Percentiles rank a stretch among this genome's conserved stretches.
phyloP scores from a whole-genome alignment of 2,888 invertebrate species.

The Nomada goodeniana region DNA sequence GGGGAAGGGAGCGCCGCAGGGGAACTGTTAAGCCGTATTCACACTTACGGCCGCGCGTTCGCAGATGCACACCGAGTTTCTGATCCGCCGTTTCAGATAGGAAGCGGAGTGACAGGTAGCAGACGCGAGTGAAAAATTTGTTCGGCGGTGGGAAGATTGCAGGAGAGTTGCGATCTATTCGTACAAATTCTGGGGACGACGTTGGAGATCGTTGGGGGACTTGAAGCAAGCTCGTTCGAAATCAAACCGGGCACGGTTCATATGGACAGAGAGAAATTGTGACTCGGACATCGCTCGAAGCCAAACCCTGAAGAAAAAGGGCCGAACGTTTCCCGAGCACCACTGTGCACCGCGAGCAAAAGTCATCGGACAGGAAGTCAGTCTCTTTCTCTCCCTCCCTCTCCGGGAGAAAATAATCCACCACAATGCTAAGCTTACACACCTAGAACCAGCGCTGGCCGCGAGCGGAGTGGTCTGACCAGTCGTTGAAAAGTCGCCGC shows the following conservation, averaged over 20 bases:
- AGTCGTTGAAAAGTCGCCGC: slow-evolving; percentile 12
- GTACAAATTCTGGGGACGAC: no score
- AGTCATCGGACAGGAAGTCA: slow-evolving; percentile 19
- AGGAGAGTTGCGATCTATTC: no score
- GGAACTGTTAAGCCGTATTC: slow-evolving; percentile 71
- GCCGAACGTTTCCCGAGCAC: slow-evolving; percentile 4
- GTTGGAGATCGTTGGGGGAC: no score
- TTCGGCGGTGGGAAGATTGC: no score
- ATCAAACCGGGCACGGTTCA: no score
- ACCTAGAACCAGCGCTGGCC: not conserved
- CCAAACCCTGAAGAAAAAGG: not conserved
- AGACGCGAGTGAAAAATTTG: no score
- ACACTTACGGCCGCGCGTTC: slow-evolving; percentile 29
- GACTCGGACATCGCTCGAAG: no score
- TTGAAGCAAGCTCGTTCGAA: no score
- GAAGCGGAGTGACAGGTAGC: no score
- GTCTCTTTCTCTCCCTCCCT: not conserved
- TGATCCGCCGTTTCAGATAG: no score
- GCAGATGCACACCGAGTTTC: slow-evolving; percentile 28
- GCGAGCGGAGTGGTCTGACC: slow-evolving; percentile 21
- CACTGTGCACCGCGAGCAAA: not conserved
- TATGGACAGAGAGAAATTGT: no score
- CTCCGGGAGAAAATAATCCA: not conserved
- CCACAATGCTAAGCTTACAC: slow-evolving; percentile 12
- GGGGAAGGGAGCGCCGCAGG: slow-evolving; percentile 71